Evolutionary conservation across 2,888 invertebrate species (phyloP).

Genomic region (Bembecia ichneumoniformis): DNA sequence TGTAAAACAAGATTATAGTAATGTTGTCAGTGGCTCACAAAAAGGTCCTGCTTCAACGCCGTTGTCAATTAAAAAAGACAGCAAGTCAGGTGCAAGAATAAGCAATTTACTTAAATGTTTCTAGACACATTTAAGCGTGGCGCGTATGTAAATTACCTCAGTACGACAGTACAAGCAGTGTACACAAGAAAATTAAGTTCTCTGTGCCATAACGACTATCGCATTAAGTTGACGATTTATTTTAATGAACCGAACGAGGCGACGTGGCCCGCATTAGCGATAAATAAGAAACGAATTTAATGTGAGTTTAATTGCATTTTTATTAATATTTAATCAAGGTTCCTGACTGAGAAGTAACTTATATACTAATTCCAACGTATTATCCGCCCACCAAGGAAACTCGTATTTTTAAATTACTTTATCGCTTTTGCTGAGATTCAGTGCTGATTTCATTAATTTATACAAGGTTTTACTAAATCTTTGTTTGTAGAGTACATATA

Average conservation of each 20-base stretch:
- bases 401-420: too few relatives aligned
- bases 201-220: slow-evolving; percentile 25
- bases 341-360: slow-evolving; percentile 21
- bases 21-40: too few relatives aligned
- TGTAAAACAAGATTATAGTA: too few relatives aligned
- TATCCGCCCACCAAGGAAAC: neutral
- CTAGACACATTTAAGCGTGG: slow-evolving; percentile 7
- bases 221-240: slow-evolving; percentile 35
- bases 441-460: too few relatives aligned
- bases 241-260: slow-evolving; percentile 27
- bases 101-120: slow-evolving; percentile 4
- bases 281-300: slow-evolving; percentile 31
- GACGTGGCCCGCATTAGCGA: slow-evolving; percentile 21
- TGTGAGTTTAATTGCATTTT: slow-evolving; percentile 36
- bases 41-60: neutral
- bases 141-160: slow-evolving; percentile 11
- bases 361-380: slow-evolving; percentile 16
- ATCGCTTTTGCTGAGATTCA: too few relatives aligned
- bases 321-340: slow-evolving; percentile 28
- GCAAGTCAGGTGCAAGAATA: neutral
- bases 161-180: slow-evolving; percentile 18
- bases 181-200: slow-evolving; percentile 33
- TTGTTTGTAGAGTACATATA: too few relatives aligned
- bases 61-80: neutral
- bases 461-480: too few relatives aligned